phyloP scores from a whole-genome alignment of 1,140 invertebrate species.

The Mya arenaria region DNA sequence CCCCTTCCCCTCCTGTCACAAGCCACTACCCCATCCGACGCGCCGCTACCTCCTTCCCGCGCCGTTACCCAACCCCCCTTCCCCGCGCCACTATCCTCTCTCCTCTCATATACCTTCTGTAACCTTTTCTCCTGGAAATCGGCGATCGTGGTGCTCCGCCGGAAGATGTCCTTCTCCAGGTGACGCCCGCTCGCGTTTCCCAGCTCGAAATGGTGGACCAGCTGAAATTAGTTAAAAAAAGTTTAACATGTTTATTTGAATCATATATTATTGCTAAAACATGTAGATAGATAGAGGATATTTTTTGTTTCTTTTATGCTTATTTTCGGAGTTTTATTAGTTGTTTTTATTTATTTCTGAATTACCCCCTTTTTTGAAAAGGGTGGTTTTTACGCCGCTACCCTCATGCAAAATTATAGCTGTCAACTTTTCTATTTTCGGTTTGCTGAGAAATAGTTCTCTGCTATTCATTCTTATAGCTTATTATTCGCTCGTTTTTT shows the following conservation, averaged over 20 bases:
- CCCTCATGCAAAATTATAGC: too few species aligned
- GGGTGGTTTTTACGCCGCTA: too few species aligned
- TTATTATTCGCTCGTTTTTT: too few species aligned
- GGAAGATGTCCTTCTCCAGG: conserved; percentile 43
- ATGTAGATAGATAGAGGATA: not conserved
- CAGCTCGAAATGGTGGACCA: conserved; percentile 55
- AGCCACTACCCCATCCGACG: not conserved
- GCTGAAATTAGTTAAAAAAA: conserved; percentile 11
- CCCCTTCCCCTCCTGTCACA: not conserved
- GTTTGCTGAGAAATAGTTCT: too few species aligned
- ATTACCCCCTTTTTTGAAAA: too few species aligned
- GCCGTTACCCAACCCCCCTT: not conserved
- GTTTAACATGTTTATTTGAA: too few species aligned
- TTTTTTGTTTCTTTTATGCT: not conserved
- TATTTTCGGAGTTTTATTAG: too few species aligned
- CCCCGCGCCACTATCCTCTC: not conserved
- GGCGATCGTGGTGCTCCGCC: conserved; percentile 22
- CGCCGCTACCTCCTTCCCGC: too few species aligned
- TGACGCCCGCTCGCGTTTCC: conserved; percentile 32
- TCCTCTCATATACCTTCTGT: not conserved
- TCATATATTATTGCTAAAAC: too few species aligned
- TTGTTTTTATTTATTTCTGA: too few species aligned
- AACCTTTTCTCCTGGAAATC: conserved; percentile 25
- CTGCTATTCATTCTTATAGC: too few species aligned
- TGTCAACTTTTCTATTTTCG: too few species aligned